These are phyloP conservation scores for Andrena hattorfiana DNA, from an alignment of 2,888 invertebrate species.

Conservation along the genomic window DNA sequence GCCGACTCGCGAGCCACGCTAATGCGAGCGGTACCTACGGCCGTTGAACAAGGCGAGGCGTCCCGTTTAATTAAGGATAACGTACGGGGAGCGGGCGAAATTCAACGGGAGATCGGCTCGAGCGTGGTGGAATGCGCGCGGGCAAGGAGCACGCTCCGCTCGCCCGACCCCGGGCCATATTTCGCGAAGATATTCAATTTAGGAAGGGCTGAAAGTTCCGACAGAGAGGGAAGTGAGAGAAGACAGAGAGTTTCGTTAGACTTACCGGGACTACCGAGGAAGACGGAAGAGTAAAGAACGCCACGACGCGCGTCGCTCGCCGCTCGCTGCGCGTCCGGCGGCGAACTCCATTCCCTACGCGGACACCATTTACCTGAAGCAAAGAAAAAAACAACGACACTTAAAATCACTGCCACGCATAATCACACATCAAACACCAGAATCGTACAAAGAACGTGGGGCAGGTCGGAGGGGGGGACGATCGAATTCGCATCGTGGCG, in stretches of 20 bases:
- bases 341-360: slow-evolving; percentile 95
- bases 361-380: slow-evolving; percentile 95
- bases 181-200: slow-evolving; percentile 38
- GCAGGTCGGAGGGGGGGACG: background rate
- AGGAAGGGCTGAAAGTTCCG: slow-evolving; percentile 18
- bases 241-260: slow-evolving; percentile 73
- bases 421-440: background rate
- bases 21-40: slow-evolving; percentile 6
- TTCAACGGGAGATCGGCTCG: slow-evolving; percentile 6
- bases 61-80: slow-evolving; percentile 47
- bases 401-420: slow-evolving; percentile 45
- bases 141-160: background rate
- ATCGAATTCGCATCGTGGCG: slow-evolving; percentile 24
- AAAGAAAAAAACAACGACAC: slow-evolving; percentile 47
- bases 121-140: slow-evolving; percentile 2
- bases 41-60: slow-evolving; percentile 8
- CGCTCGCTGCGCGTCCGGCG: slow-evolving; percentile 91
- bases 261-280: slow-evolving; percentile 96
- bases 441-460: background rate
- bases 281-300: slow-evolving; percentile 95
- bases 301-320: slow-evolving; percentile 92
- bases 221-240: background rate
- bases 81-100: slow-evolving; percentile 27
- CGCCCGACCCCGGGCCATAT: background rate
- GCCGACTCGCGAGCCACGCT: slow-evolving; percentile 4